Evolutionary conservation across 2,888 invertebrate genomes (phyloP), one percentile per base, ranked within the genome.

Genomic region (Conus canariensis): DNA sequence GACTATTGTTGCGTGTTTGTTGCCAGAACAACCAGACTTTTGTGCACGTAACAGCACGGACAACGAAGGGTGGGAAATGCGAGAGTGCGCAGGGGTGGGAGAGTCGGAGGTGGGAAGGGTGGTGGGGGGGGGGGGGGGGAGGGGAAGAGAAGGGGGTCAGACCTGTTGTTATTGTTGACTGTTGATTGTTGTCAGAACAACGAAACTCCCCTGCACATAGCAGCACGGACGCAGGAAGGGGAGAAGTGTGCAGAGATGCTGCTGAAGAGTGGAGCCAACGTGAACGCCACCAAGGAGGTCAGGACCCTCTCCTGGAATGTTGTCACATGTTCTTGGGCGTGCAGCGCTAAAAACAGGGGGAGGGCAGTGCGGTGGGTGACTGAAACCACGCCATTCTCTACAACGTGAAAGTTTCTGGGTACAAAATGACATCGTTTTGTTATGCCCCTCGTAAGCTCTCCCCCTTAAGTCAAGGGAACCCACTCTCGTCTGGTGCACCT

Each of bases 181-280:
- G 8, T 16, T 74, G 70, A 19, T 19, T 77, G 77, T 30, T 10
- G 10, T 9, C 91, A 96, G 96, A 97, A 98, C 92, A 97, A 98
- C 85, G 99, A 99, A 96, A 99, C 99, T 0, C 99, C 99, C 0
- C 97, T 99, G 70, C 99, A 99, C 96, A 99, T 99, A 92, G 99
- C 99, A n/a, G 98, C 99, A 0, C 97, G 99, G 92, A 98, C 99
- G 91, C 98, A 98, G 94, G 99, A 98, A 94, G 98, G 98, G 7
- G 98, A 98, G 95, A 97, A 98, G 94, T 99, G 99, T 96, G 99
- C 99, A 8, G 97, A 99, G 93, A 99, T 99, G 99, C 97, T 99
- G 92, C 97, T 99, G 74, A 99, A 99, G 96, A 99, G 99, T 6
- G 99, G 99, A 0, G 99, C 99, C 14, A 98, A 99, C 91, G 98